Percentiles rank a stretch among this genome's conserved stretches.
phyloP scores from a whole-genome alignment of 2,113 vertebrate genomes.

The Brienomyrus brachyistius region DNA sequence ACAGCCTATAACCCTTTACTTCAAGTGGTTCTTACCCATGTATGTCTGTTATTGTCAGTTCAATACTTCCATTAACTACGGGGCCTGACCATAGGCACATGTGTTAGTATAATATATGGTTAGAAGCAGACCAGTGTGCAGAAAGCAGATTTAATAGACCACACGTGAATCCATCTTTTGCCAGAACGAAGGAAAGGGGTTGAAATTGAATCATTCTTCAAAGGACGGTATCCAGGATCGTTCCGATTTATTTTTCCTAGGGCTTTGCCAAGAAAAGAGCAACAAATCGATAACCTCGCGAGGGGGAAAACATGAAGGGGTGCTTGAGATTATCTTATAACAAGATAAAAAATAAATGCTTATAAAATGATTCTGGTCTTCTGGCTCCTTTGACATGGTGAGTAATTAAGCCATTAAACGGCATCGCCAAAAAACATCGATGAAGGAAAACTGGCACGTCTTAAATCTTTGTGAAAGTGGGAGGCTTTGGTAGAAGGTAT shows the following conservation, averaged over 20 bases:
- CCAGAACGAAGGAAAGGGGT: background rate
- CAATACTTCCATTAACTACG: background rate
- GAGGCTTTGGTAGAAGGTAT: background rate
- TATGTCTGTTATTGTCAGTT: background rate
- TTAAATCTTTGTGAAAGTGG: background rate
- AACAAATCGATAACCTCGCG: background rate
- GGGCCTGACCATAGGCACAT: background rate
- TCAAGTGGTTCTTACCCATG: background rate
- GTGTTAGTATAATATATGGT: background rate
- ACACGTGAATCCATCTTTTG: background rate
- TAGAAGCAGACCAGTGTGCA: background rate
- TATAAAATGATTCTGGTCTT: background rate
- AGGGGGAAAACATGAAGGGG: background rate
- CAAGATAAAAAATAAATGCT: background rate
- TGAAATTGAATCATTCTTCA: slow-evolving; percentile 9
- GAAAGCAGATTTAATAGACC: background rate
- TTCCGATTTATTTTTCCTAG: background rate
- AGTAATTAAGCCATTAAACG: background rate
- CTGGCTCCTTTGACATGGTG: background rate
- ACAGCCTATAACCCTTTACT: too few relatives aligned
- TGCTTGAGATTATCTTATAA: background rate
- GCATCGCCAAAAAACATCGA: background rate
- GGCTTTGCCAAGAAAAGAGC: background rate
- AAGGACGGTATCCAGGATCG: background rate
- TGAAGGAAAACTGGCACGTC: background rate